A percentile compares a stretch with the other conserved stretches of the same genome.
Evolutionary conservation across 2,797 vertebrate species (phyloP).

Genomic region (Alfaro cultratus): DNA sequence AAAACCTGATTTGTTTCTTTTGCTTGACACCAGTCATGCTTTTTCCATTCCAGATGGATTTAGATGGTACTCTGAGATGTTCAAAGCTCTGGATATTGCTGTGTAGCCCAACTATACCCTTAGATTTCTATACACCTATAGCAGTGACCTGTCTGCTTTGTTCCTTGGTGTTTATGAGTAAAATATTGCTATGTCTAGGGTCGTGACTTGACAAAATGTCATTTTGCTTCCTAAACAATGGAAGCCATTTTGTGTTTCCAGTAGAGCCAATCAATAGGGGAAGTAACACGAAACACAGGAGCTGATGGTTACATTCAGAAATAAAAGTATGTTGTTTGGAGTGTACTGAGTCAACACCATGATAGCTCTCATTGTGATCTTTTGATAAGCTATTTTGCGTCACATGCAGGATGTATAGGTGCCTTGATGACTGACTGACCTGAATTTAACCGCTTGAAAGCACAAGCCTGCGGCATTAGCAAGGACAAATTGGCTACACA

Average conservation of each 20-base stretch:
- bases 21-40: not conserved
- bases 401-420: conserved; percentile 26
- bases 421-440: conserved; percentile 42
- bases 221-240: not conserved
- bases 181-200: not conserved
- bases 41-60: not conserved
- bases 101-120: not conserved
- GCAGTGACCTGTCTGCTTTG: not conserved
- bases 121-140: not conserved
- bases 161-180: not conserved
- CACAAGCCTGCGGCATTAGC: conserved; percentile 8
- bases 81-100: not conserved
- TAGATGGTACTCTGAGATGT: not conserved
- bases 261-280: not conserved
- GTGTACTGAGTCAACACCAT: not conserved
- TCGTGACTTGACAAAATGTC: not conserved
- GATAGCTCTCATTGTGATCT: conserved; percentile 8
- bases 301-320: not conserved
- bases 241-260: not conserved
- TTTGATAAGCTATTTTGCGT: conserved; percentile 22
- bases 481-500: conserved; percentile 32
- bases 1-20: too few species aligned
- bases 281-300: conserved; percentile 5
- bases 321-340: not conserved
- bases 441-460: conserved; percentile 38